phyloP scores from a whole-genome alignment of 1,140 invertebrate genomes.

The Drosophila arizonae region DNA sequence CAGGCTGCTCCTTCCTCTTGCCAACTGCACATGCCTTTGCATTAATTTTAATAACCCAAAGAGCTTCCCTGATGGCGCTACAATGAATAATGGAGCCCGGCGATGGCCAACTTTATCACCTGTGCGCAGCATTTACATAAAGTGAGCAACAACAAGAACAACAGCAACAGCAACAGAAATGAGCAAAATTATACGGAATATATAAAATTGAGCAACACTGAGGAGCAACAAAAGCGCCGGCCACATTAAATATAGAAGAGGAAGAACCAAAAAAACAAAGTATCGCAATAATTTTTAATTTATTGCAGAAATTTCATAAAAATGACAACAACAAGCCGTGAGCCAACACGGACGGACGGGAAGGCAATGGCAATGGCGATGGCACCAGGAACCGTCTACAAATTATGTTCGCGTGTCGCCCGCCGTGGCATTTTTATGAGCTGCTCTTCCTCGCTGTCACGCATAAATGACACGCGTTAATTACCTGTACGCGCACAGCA shows the following conservation, averaged over 20 bases:
- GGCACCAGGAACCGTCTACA: conserved; percentile 47
- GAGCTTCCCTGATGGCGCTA: conserved; percentile 54
- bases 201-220: conserved; percentile 61
- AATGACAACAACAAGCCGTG: conserved; percentile 42
- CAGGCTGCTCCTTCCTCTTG: background rate
- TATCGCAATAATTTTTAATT: conserved; percentile 78
- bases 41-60: conserved; percentile 60
- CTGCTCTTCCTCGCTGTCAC: conserved; percentile 43
- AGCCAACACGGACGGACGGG: background rate
- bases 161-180: conserved; percentile 7
- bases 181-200: conserved; percentile 19
- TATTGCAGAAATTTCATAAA: conserved; percentile 78
- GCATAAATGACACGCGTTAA: conserved; percentile 78
- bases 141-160: conserved; percentile 44
- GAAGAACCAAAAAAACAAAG: conserved; percentile 47
- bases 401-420: conserved; percentile 74
- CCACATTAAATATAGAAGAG: conserved; percentile 30
- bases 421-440: conserved; percentile 71
- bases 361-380: no score
- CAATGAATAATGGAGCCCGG: conserved; percentile 64
- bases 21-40: conserved; percentile 53
- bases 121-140: conserved; percentile 69
- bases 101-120: conserved; percentile 68
- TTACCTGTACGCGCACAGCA: conserved; percentile 48
- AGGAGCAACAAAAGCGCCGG: conserved; percentile 15